Evolutionary conservation across 2,888 invertebrate species (phyloP), one percentile per base, ranked within the genome.

Genomic region (Parnassius mnemosyne): DNA sequence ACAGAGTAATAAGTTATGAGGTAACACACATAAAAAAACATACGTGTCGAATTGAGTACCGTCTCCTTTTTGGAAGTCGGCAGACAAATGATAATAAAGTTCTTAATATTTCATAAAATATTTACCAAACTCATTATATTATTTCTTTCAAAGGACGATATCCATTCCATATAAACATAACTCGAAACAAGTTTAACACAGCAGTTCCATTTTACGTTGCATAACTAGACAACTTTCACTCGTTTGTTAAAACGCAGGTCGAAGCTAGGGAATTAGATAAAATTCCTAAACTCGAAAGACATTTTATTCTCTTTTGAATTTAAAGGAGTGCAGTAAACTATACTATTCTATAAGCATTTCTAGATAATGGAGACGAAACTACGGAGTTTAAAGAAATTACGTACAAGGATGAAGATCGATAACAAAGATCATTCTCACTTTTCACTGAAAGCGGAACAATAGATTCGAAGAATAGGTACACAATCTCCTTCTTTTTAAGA

Each of bases 151-250:
- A 46, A 34, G 12, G 46, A 46, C 46, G 46, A n/a, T 46, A 12
- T n/a, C 46, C 46, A n/a, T 46, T 46, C n/a, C 11, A 46, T 46
- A 46, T 11, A n/a, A 46, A 11, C 46, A n/a, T n/a, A 49, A 13
- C 50, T 50, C 13, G n/a, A 52, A 58, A 59, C 59, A 47, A 42
- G 55, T 56, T 56, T 55, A 52, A 34, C 44, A 34, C 61, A 50
- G 50, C 53, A 25, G 51, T 41, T 46, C 46, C 41, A 42, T 16
- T 47, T 41, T 13, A 46, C 44, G 16, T 61, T 61, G 61, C 61
- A 42, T 57, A 52, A 61, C 57, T 16, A 42, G 57, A 47, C 61
- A 47, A 57, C 61, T 61, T 61, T 61, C 61, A 61, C 61, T 57
- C 46, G 56, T 16, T 51, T 25, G 51, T 51, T 25, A 51, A 51